phyloP scores from a whole-genome alignment of 2,888 invertebrate species.

The Sarcophaga carnaria region DNA sequence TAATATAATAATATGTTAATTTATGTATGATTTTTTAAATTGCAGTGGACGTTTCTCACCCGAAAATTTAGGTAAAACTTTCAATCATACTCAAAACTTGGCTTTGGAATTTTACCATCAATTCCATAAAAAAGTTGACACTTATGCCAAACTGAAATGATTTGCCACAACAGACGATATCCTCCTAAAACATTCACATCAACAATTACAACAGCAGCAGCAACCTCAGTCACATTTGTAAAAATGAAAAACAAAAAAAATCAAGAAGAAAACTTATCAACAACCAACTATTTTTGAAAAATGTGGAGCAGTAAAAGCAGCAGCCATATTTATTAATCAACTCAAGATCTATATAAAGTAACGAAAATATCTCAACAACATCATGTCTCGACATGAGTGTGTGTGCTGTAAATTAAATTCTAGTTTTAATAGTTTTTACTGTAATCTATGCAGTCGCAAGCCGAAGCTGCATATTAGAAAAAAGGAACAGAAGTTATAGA shows the following conservation, averaged over 20 bases:
- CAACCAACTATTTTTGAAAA: not conserved
- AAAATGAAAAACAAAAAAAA: slow-evolving; percentile 33
- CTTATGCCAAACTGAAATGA: slow-evolving; percentile 88
- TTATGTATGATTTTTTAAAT: not conserved
- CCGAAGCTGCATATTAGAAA: slow-evolving; percentile 50
- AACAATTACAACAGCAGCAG: slow-evolving; percentile 39
- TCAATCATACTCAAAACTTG: slow-evolving; percentile 87
- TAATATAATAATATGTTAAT: slow-evolving; percentile 7
- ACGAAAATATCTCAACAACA: slow-evolving; percentile 47
- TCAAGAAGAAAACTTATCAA: not conserved
- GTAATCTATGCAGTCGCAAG: slow-evolving; percentile 45
- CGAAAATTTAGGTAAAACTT: slow-evolving; percentile 88
- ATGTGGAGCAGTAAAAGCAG: slow-evolving; percentile 34
- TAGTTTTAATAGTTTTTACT: slow-evolving; percentile 66
- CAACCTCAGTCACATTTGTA: slow-evolving; percentile 66
- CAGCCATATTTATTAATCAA: slow-evolving; percentile 49
- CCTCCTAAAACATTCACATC: slow-evolving; percentile 59
- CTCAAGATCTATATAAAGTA: slow-evolving; percentile 39
- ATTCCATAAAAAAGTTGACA: slow-evolving; percentile 90
- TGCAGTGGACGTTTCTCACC: slow-evolving; percentile 90
- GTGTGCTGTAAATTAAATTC: slow-evolving; percentile 63
- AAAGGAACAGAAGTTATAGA: slow-evolving; percentile 36
- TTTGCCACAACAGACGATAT: slow-evolving; percentile 70
- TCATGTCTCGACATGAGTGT: slow-evolving; percentile 42
- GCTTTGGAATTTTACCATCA: slow-evolving; percentile 88